These are phyloP conservation scores for Macrosoma leucophasiata DNA, from an alignment of 2,888 invertebrate genomes.

Conservation along the genomic window DNA sequence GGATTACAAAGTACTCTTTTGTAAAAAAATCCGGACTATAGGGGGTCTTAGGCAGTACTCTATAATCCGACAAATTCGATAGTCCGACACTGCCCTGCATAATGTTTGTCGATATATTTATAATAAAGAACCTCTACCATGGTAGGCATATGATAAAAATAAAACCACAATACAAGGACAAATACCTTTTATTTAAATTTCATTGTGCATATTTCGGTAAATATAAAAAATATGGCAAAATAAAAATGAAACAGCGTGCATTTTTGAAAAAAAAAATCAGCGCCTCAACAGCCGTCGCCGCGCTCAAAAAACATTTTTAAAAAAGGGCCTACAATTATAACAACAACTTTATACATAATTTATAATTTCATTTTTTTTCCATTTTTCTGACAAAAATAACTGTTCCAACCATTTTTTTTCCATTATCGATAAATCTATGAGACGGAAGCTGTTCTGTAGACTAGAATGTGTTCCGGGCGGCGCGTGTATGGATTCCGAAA, in stretches of 20 bases:
- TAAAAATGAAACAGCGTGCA: slow-evolving; percentile 56
- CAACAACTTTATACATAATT: slow-evolving; percentile 47
- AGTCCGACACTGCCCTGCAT: too few species aligned
- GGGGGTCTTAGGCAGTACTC: too few species aligned
- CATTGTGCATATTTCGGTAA: slow-evolving; percentile 71
- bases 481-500: slow-evolving; percentile 32
- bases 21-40: too few species aligned
- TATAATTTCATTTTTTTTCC: slow-evolving; percentile 19
- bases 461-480: slow-evolving; percentile 43
- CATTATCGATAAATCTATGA: slow-evolving; percentile 37
- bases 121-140: too few species aligned
- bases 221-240: slow-evolving; percentile 67
- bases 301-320: slow-evolving; percentile 23
- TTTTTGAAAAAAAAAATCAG: slow-evolving; percentile 33
- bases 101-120: too few species aligned
- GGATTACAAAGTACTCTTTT: too few species aligned
- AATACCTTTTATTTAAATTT: slow-evolving; percentile 69
- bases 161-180: slow-evolving; percentile 58
- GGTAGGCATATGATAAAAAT: slow-evolving; percentile 31
- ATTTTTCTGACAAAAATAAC: slow-evolving; percentile 51
- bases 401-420: slow-evolving; percentile 35
- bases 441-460: slow-evolving; percentile 61
- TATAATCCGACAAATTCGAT: too few species aligned
- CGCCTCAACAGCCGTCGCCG: slow-evolving; percentile 30
- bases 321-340: slow-evolving; percentile 34